Conservation (phyloP, 2,888 invertebrate genomes). For the Drosophila pseudotalamancana region DNA sequence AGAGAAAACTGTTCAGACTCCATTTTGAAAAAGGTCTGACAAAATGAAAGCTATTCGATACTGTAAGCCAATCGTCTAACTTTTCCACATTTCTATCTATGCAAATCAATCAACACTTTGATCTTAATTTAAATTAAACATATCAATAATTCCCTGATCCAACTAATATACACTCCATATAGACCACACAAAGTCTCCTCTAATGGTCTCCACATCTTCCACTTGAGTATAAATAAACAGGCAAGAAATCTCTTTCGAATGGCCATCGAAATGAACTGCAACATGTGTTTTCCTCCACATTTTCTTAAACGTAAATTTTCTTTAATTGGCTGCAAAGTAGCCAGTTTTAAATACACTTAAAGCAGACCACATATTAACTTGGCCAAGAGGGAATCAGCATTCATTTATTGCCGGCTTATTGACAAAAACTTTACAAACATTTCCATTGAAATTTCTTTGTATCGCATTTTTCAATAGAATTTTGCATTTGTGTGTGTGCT, state of each 20-base stretch:
- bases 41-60: too few relatives aligned
- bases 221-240: not conserved
- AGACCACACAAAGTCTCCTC: too few relatives aligned
- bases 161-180: too few relatives aligned
- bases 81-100: too few relatives aligned
- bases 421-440: not conserved
- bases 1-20: too few relatives aligned
- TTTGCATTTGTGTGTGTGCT: slow-evolving; percentile 2
- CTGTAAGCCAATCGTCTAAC: too few relatives aligned
- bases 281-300: too few relatives aligned
- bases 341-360: slow-evolving; percentile 8
- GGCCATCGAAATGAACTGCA: not conserved
- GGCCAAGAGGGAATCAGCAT: not conserved
- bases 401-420: slow-evolving; percentile 11
- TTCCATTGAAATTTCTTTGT: not conserved
- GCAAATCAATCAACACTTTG: too few relatives aligned
- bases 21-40: too few relatives aligned
- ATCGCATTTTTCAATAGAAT: slow-evolving; percentile 14
- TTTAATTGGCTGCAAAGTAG: slow-evolving; percentile 5
- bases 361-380: slow-evolving; percentile 5
- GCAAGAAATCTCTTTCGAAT: not conserved
- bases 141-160: too few relatives aligned
- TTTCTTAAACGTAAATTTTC: not conserved
- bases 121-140: too few relatives aligned
- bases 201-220: too few relatives aligned